Evolutionary conservation across 2,888 invertebrate genomes (phyloP).

Genomic region (Sabellastarte sp.): DNA sequence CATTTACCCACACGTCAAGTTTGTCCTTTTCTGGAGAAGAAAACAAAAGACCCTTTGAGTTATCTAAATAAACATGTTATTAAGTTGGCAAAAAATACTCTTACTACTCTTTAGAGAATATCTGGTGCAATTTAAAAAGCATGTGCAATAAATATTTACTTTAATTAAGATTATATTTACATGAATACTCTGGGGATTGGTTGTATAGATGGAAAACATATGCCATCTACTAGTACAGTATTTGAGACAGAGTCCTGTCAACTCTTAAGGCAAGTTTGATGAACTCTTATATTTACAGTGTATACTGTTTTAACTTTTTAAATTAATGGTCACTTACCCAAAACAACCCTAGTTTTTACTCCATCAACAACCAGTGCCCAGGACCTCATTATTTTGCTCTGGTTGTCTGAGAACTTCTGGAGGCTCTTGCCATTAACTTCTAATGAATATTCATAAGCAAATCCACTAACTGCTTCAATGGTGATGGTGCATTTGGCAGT

Average conservation of each 20-base stretch:
- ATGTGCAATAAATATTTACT: too few species aligned
- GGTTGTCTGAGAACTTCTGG: constrained; percentile 77
- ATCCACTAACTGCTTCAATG: constrained; percentile 68
- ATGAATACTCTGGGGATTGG: too few species aligned
- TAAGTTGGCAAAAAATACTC: too few species aligned
- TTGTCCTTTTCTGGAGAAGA: constrained; percentile 70
- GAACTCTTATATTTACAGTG: too few species aligned
- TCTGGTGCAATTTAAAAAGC: too few species aligned
- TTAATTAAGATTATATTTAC: too few species aligned
- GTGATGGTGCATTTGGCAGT: constrained; percentile 62
- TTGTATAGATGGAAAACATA: too few species aligned
- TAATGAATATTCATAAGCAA: constrained; percentile 79
- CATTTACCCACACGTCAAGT: constrained; percentile 76
- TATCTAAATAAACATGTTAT: too few species aligned
- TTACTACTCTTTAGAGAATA: too few species aligned
- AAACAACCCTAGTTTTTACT: constrained; percentile 66
- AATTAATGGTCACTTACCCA: constrained; percentile 66
- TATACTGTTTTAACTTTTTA: too few species aligned
- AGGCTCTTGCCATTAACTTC: constrained; percentile 80
- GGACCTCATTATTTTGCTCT: constrained; percentile 72
- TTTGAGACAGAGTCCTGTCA: background rate
- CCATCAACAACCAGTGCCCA: constrained; percentile 68
- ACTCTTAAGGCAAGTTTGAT: background rate
- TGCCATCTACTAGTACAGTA: background rate
- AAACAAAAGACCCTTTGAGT: background rate